Conservation (phyloP, 2,113 vertebrate genomes). For the Cyanoderma ruficeps region DNA sequence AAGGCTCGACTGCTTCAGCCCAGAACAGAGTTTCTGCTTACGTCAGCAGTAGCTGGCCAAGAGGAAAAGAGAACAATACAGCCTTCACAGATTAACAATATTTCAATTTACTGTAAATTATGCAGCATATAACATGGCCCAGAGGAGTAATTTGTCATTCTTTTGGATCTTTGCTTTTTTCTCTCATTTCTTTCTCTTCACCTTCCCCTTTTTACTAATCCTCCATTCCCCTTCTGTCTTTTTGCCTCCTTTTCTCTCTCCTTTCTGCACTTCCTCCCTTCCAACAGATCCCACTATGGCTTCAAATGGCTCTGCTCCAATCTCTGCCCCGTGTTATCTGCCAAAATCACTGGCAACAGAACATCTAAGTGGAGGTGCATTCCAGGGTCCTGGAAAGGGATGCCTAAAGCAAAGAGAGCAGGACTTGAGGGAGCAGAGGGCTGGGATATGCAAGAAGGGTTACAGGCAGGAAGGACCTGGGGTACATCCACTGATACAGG, state of each 20-base stretch:
- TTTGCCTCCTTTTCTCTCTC: not conserved
- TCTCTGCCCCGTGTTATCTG: not conserved
- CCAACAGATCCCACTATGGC: not conserved
- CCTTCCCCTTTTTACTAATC: not conserved
- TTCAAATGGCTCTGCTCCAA: not conserved
- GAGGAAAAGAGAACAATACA: constrained; percentile 39
- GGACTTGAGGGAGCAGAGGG: not conserved
- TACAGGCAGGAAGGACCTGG: not conserved
- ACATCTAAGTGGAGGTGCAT: not conserved
- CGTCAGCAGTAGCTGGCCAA: not conserved
- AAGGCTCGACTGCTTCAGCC: not conserved
- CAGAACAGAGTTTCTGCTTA: constrained; percentile 31
- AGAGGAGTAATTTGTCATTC: constrained; percentile 7
- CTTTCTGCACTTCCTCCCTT: not conserved
- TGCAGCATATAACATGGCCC: not conserved
- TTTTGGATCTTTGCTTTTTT: not conserved
- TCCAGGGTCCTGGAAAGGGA: not conserved
- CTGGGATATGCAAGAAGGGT: not conserved
- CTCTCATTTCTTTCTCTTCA: not conserved
- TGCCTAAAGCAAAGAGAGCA: not conserved
- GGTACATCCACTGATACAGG: not conserved
- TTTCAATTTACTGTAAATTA: constrained; percentile 42
- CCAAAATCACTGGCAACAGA: not conserved
- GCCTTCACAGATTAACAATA: constrained; percentile 28
- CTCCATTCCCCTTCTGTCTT: not conserved